Percentiles rank a stretch among this genome's conserved stretches.
phyloP scores from a whole-genome alignment of 2,113 vertebrate species.

The Elachura formosa region DNA sequence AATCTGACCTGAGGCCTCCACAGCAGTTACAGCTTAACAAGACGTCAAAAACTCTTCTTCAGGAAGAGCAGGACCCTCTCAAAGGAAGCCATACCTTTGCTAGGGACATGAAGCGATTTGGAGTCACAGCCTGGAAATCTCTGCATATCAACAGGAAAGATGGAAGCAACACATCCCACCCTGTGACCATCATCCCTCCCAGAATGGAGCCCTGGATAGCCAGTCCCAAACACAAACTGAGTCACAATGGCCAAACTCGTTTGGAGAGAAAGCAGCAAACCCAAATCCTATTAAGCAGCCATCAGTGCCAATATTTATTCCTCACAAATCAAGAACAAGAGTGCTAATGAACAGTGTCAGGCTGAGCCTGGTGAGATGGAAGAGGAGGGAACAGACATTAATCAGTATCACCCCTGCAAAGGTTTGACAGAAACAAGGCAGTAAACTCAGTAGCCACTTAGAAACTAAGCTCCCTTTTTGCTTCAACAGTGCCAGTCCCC shows the following conservation, averaged over 20 bases:
- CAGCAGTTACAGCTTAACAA: neutral
- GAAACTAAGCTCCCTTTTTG: conserved; percentile 9
- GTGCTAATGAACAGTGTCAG: conserved; percentile 37
- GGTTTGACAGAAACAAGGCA: conserved; percentile 2
- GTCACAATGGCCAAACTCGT: neutral
- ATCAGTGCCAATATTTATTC: conserved; percentile 52
- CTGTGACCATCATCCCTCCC: neutral
- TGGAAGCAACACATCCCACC: neutral
- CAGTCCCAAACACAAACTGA: neutral
- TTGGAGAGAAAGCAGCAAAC: neutral
- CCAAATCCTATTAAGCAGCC: conserved; percentile 54
- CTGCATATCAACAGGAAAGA: neutral
- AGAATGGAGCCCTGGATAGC: neutral
- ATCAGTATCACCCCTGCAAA: neutral
- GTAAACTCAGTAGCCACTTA: neutral
- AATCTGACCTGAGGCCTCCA: neutral
- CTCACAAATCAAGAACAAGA: conserved; percentile 1
- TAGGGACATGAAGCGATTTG: neutral
- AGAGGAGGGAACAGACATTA: conserved; percentile 7
- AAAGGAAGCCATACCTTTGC: neutral
- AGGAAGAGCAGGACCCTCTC: neutral
- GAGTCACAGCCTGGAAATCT: neutral
- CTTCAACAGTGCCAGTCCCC: neutral
- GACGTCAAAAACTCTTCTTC: neutral
- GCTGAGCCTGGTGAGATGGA: neutral